Base-by-base conservation (phyloP, 2,888 invertebrate genomes). In the Bombylius major region DNA sequence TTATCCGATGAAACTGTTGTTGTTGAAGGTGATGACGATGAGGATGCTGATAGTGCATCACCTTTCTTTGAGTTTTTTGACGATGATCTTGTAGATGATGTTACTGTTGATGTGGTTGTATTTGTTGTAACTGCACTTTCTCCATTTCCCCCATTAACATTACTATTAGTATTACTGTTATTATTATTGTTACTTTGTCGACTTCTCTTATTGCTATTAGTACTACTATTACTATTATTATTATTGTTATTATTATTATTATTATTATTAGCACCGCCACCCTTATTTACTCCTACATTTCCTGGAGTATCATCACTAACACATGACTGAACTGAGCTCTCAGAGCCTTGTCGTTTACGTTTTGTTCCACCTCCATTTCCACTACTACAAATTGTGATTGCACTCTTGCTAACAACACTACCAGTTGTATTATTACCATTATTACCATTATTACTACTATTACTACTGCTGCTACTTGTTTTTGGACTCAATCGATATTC, bases 341-440 rank as follows among this genome's bases (percentile, higher is more conserved):
- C 89, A 0, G 88, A 87, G 67, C 88, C 89, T 66, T 86, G 83
- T 50, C 89, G 79, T 70, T 87, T 87, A 57, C 90, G 79, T 69
- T 89, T 89, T 23, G 45, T 54, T 73, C 76, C 13, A 70, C 73
- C 47, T 70, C 45, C 45, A 11, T 39, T 45, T 6, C 58, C 45
- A 64, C 58, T 34, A 65, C 65, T 13, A 69, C 70, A 5, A 70
- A 70, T 60, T 66, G 69, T 58, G 46, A 58, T 14, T 5, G 32
- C 11, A 13, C 49, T 32, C 23, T 53, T 56, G 5, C 56, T 42
- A 42, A 4, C 4, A 42, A 42, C 58, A 32, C 31, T 59, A 50
- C 31, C 45, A 42, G 44, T 50, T 9, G 53, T 42, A 53, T 12
- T 33, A 9, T 14, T 11, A 12, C 23, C 8, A 14, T 6, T 8